These are phyloP conservation scores for Machimus atricapillus DNA, from an alignment of 2,888 invertebrate species.

Conservation along the genomic window DNA sequence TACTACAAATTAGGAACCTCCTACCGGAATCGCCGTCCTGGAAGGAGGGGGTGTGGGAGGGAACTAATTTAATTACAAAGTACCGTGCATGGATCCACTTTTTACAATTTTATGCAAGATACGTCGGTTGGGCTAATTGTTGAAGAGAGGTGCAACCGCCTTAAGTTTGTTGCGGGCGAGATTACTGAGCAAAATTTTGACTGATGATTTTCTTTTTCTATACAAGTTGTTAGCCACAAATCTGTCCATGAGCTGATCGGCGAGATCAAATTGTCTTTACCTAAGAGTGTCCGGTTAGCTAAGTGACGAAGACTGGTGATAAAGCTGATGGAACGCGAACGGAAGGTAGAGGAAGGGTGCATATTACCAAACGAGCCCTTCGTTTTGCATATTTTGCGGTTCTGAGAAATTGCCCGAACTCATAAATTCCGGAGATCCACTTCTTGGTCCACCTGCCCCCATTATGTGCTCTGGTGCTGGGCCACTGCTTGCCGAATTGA, in stretches of 20 bases:
- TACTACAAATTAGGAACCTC: conserved; percentile 13
- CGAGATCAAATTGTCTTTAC: background rate
- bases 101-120: conserved; percentile 4
- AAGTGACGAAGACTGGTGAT: conserved; percentile 3
- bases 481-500: conserved; percentile 60
- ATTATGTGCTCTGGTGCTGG: conserved; percentile 72
- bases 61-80: conserved; percentile 3
- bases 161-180: background rate
- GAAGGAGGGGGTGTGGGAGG: background rate
- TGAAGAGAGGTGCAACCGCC: background rate
- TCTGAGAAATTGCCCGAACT: conserved; percentile 69
- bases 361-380: conserved; percentile 76
- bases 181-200: background rate
- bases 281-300: background rate
- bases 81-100: background rate
- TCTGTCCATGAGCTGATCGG: background rate
- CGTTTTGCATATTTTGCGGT: conserved; percentile 75
- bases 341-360: conserved; percentile 41
- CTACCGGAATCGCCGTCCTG: background rate
- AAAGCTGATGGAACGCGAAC: conserved; percentile 34
- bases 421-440: conserved; percentile 79
- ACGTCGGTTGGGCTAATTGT: background rate
- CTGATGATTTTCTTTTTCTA: background rate
- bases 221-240: background rate
- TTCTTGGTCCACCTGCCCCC: conserved; percentile 68